phyloP scores from a whole-genome alignment of 1,140 invertebrate species.

The Semibalanus balanoides region DNA sequence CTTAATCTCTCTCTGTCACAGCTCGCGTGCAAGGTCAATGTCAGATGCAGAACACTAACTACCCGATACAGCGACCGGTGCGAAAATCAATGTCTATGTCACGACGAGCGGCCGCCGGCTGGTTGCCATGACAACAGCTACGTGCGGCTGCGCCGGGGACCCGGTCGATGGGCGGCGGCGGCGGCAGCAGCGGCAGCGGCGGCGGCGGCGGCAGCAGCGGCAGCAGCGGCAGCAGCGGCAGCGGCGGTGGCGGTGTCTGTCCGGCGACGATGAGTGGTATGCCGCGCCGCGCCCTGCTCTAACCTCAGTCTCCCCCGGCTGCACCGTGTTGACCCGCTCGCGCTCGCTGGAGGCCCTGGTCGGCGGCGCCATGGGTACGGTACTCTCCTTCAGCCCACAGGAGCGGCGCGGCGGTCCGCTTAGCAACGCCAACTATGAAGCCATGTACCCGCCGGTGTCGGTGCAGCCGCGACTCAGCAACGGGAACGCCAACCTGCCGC shows the following conservation, averaged over 20 bases:
- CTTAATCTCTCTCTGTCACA: no score
- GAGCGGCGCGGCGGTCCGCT: conserved; percentile 45
- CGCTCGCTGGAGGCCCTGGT: background rate
- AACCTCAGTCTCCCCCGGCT: background rate
- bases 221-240: no score
- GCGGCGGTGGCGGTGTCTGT: background rate
- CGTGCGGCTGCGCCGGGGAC: background rate
- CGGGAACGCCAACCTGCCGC: conserved; percentile 39
- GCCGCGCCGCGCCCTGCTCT: no score
- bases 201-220: no score
- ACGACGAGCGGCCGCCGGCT: background rate
- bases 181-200: no score
- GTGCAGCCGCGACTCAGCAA: conserved; percentile 60
- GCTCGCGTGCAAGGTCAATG: no score
- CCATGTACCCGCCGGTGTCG: conserved; percentile 63
- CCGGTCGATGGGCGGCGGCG: background rate
- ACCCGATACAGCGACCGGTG: background rate
- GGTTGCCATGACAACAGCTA: background rate
- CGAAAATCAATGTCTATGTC: background rate
- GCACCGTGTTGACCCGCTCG: background rate
- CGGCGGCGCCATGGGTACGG: conserved; percentile 62
- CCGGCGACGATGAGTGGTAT: background rate
- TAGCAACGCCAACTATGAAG: background rate
- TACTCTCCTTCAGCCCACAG: conserved; percentile 80
- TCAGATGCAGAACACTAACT: no score